phyloP scores from a whole-genome alignment of 2,797 vertebrate species.

The Channa striata region DNA sequence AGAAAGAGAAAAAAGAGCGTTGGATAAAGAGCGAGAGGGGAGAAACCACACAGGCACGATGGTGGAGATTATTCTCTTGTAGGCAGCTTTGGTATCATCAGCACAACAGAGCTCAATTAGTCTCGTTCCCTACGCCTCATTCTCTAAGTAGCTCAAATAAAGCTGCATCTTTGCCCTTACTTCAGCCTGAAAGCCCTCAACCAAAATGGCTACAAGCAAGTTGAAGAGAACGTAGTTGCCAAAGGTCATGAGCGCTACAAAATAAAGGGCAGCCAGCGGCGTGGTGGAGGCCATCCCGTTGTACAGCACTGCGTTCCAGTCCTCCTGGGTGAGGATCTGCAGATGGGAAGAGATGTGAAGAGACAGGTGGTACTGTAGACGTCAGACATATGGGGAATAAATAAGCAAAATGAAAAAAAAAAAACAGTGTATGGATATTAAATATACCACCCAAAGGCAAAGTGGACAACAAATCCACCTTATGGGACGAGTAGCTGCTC shows the following conservation, averaged over 20 bases:
- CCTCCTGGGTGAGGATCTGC: slow-evolving; percentile 97
- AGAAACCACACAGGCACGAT: slow-evolving; percentile 59
- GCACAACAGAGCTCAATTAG: slow-evolving; percentile 61
- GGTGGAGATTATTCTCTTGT: slow-evolving; percentile 68
- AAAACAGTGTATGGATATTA: not conserved
- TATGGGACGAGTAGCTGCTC: not conserved
- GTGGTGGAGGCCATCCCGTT: slow-evolving; percentile 94
- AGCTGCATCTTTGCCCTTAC: slow-evolving; percentile 80
- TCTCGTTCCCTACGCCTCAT: slow-evolving; percentile 32
- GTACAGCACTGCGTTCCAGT: slow-evolving; percentile 97
- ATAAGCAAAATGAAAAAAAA: not conserved
- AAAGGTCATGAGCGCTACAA: slow-evolving; percentile 96
- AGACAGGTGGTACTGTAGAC: not conserved
- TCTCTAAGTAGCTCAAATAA: slow-evolving; percentile 53
- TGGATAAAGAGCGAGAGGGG: slow-evolving; percentile 37
- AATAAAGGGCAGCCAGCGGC: slow-evolving; percentile 95
- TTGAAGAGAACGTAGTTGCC: slow-evolving; percentile 98
- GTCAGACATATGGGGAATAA: not conserved
- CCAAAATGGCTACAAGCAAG: slow-evolving; percentile 95
- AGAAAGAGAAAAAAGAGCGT: slow-evolving; percentile 18
- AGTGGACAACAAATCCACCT: not conserved
- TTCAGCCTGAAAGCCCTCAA: slow-evolving; percentile 97
- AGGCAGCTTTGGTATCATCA: slow-evolving; percentile 71
- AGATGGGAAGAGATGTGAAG: slow-evolving; percentile 22
- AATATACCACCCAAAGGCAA: not conserved